Percentiles rank a stretch among this genome's conserved stretches.
phyloP scores from a whole-genome alignment of 2,888 invertebrate genomes.

The Acanthacorydalis orientalis region DNA sequence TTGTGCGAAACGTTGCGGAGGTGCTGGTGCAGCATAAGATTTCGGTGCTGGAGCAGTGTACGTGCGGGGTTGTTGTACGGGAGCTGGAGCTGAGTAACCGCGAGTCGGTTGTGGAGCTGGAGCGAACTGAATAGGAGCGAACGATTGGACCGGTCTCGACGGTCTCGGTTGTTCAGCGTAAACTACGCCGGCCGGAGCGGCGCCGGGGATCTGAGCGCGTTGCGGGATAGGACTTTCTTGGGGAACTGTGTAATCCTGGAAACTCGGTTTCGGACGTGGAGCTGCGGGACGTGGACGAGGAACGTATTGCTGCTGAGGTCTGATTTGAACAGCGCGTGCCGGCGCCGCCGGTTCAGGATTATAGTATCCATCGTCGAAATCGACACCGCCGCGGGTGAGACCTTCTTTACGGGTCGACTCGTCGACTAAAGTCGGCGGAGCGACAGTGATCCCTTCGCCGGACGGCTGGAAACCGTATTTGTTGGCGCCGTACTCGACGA shows the following conservation, averaged over 20 bases:
- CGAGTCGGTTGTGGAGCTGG: slow-evolving; percentile 1
- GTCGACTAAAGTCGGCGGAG: slow-evolving; percentile 42
- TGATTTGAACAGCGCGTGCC: slow-evolving; percentile 19
- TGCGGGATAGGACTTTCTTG: slow-evolving; percentile 1
- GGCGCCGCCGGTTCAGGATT: slow-evolving; percentile 14
- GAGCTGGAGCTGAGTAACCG: neutral
- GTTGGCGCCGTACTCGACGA: slow-evolving; percentile 78
- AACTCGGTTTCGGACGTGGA: slow-evolving; percentile 11
- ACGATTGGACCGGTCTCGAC: slow-evolving; percentile 15
- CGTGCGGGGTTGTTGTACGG: slow-evolving; percentile 5
- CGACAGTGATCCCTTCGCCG: slow-evolving; percentile 73
- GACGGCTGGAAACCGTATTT: slow-evolving; percentile 75
- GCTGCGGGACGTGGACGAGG: slow-evolving; percentile 11
- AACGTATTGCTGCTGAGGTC: slow-evolving; percentile 10
- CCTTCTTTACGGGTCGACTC: slow-evolving; percentile 31
- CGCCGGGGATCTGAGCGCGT: slow-evolving; percentile 20
- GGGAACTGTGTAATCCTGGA: slow-evolving; percentile 11
- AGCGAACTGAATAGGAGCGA: slow-evolving; percentile 14
- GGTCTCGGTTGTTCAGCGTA: slow-evolving; percentile 15
- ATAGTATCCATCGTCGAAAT: slow-evolving; percentile 26
- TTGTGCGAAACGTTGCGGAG: slow-evolving; percentile 7
- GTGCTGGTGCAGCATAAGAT: slow-evolving; percentile 7
- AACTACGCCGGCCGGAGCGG: slow-evolving; percentile 18
- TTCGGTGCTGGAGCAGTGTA: neutral
- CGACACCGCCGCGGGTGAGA: slow-evolving; percentile 18